A percentile compares a stretch with the other conserved stretches of the same genome.
These are phyloP conservation scores for Hemiprocne comata DNA, from an alignment of 2,113 vertebrate species.

Conservation along the genomic window DNA sequence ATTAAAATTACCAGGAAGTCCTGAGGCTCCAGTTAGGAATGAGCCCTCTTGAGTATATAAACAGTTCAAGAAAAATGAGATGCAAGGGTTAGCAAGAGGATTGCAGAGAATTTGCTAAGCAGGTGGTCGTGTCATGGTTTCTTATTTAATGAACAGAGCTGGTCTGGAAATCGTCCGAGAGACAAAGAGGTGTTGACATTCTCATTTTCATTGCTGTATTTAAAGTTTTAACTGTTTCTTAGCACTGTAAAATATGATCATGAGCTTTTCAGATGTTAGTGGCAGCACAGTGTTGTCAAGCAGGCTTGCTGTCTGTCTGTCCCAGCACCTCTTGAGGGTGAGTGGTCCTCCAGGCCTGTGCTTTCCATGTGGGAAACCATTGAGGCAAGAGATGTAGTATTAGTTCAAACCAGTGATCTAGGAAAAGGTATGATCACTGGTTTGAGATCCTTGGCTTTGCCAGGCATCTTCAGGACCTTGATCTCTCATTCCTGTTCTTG, in stretches of 20 bases:
- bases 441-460: no score
- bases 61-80: slow-evolving; percentile 4
- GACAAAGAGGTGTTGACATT: slow-evolving; percentile 10
- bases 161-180: slow-evolving; percentile 9
- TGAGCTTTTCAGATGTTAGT: neutral
- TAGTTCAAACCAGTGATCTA: neutral
- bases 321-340: rapidly evolving
- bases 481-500: no score
- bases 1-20: slow-evolving; percentile 17
- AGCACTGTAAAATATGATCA: rapidly evolving
- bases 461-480: no score
- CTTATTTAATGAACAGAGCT: slow-evolving; percentile 35
- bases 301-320: neutral
- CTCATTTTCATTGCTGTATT: slow-evolving; percentile 25
- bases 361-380: rapidly evolving
- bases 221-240: slow-evolving; percentile 20
- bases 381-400: neutral
- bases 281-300: neutral
- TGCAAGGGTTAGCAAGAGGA: slow-evolving; percentile 1
- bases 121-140: neutral
- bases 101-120: neutral
- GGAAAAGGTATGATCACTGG: neutral
- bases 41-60: neutral
- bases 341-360: neutral
- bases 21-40: neutral